Evolutionary conservation across 2,888 invertebrate genomes (phyloP), one percentile per base, ranked within the genome.

Genomic region (Nomada hirtipes): DNA sequence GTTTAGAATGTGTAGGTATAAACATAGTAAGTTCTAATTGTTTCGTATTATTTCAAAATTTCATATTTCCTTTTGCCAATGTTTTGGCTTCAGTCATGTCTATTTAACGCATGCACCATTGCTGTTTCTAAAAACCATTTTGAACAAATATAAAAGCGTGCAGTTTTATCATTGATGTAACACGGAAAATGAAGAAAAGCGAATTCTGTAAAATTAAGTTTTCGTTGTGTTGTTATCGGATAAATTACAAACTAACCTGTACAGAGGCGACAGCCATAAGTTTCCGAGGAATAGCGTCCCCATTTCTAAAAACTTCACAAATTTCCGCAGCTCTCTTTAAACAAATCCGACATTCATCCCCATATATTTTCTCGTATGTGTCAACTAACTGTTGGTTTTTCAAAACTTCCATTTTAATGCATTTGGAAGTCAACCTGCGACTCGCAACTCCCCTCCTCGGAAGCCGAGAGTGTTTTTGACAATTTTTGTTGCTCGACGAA

Each of bases 241-340:
- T 44, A 68, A 50, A 47, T 55, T 20, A n/a, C 44, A 71, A 78
- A 73, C 90, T 92, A 92, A 92, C 92, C 92, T 92, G 91, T 70
- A 92, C 90, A 13, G 91, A 89, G 76, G 92, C 92, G 71, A 92
- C 87, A 53, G 91, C 91, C 91, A 92, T 91, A 70, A 92, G 84
- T 86, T 92, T 92, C 71, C 79, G 78, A 44, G 89, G 77, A 76
- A 92, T 86, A 63, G 88, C 86, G 52, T 87, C 85, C 71, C 86
- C 86, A 76, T 87, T 85, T 69, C 79, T 82, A 77, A 92, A 92
- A n/a, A 92, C 80, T 78, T 90, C 86, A 86, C 90, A 90, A 61
- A 83, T 79, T 61, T 90, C 85, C n/a, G 76, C 82, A 71, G 89
- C 87, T 79, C 82, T 85, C 85, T 89, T 87, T 44, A 91, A 84